These are phyloP conservation scores for Phorcus lineatus DNA, from an alignment of 2,888 invertebrate species.

Conservation along the genomic window DNA sequence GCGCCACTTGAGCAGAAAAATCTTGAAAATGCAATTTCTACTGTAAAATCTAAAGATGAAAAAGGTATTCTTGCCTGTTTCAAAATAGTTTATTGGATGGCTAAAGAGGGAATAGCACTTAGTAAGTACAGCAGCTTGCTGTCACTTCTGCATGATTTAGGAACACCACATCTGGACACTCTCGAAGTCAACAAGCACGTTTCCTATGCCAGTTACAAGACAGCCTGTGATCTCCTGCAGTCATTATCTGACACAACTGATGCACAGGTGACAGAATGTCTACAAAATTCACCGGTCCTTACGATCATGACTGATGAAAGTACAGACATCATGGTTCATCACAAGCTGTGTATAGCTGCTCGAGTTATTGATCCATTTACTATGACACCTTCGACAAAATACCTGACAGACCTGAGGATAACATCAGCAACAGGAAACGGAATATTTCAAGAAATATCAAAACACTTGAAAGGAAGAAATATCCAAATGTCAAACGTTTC, in stretches of 20 bases:
- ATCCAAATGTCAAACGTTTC: not conserved
- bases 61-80: not conserved
- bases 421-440: slow-evolving; percentile 25
- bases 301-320: slow-evolving; percentile 38
- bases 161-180: slow-evolving; percentile 27
- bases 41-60: slow-evolving; percentile 22
- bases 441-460: slow-evolving; percentile 27
- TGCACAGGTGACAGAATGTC: slow-evolving; percentile 21
- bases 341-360: slow-evolving; percentile 36
- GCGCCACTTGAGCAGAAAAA: not conserved
- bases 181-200: slow-evolving; percentile 12
- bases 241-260: slow-evolving; percentile 28
- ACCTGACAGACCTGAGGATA: slow-evolving; percentile 30
- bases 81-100: slow-evolving; percentile 36
- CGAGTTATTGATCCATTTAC: slow-evolving; percentile 35
- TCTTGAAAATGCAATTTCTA: not conserved
- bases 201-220: slow-evolving; percentile 27
- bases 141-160: slow-evolving; percentile 3
- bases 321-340: slow-evolving; percentile 37
- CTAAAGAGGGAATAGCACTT: slow-evolving; percentile 33
- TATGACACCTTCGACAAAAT: slow-evolving; percentile 31
- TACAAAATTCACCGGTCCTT: slow-evolving; percentile 27
- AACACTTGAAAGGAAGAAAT: not conserved
- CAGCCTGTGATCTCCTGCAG: slow-evolving; percentile 28
- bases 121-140: slow-evolving; percentile 32